Conservation (phyloP, 2,797 vertebrate species). For the Malacoraja senta region DNA sequence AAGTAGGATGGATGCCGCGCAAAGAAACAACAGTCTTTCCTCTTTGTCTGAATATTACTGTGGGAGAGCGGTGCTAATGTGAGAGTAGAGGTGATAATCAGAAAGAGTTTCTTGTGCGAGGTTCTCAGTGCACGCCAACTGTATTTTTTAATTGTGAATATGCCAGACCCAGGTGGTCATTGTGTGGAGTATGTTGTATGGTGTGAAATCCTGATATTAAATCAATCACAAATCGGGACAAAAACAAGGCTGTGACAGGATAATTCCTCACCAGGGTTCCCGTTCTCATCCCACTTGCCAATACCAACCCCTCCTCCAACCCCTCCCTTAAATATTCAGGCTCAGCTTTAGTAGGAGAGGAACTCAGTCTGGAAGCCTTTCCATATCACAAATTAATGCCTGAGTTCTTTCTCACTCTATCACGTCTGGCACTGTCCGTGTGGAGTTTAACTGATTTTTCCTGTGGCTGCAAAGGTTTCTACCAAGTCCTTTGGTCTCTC, state of each 20-base stretch:
- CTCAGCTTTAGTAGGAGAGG: too few species aligned
- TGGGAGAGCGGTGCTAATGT: too few species aligned
- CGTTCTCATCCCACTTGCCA: not conserved
- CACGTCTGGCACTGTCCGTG: too few species aligned
- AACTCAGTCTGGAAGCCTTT: too few species aligned
- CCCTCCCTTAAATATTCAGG: too few species aligned
- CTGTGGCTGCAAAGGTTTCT: too few species aligned
- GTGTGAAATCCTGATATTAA: not conserved
- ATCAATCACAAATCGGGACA: not conserved
- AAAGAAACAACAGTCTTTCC: not conserved
- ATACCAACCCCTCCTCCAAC: not conserved
- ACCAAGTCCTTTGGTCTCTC: too few species aligned
- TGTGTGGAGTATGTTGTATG: too few species aligned
- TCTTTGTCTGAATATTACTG: not conserved
- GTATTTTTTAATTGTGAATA: not conserved
- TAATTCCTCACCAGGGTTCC: not conserved
- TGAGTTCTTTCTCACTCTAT: too few species aligned
- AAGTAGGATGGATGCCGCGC: not conserved
- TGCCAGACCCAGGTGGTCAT: too few species aligned
- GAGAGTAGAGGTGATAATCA: not conserved
- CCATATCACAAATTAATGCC: too few species aligned
- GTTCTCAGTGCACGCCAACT: not conserved
- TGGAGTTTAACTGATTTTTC: too few species aligned
- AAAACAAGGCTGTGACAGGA: not conserved
- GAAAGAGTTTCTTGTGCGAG: not conserved